Percentiles rank a stretch among this genome's conserved stretches.
Conservation (phyloP, 2,797 vertebrate genomes). For the Lophura swinhoii region DNA sequence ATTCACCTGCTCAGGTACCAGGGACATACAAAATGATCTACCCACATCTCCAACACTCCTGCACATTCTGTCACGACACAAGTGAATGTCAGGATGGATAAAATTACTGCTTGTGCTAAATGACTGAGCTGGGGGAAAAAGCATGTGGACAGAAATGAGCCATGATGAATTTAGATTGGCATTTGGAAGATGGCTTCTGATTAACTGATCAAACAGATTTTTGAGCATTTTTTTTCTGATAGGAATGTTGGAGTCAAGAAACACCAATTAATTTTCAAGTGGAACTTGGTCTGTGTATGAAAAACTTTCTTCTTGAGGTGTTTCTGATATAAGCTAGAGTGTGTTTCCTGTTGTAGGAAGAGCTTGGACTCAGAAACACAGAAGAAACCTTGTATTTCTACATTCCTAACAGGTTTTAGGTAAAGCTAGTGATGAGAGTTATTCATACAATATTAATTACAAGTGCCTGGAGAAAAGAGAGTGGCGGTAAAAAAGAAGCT, state of each 20-base stretch:
- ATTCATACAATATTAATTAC: neutral
- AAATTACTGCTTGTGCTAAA: neutral
- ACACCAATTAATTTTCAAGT: neutral
- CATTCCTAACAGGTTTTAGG: neutral
- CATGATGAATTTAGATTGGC: neutral
- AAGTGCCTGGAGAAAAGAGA: neutral
- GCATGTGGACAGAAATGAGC: neutral
- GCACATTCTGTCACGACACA: neutral
- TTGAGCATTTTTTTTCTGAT: neutral
- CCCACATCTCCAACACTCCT: neutral
- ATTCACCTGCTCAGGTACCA: fast-evolving
- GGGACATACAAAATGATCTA: neutral
- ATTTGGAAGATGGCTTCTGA: neutral
- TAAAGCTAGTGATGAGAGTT: neutral
- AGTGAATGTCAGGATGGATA: neutral
- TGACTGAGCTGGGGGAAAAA: neutral
- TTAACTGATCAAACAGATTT: neutral
- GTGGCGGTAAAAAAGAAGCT: neutral
- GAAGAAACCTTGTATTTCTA: neutral
- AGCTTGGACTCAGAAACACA: neutral
- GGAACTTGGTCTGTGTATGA: neutral
- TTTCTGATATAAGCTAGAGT: neutral
- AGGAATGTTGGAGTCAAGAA: neutral
- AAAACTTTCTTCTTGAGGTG: constrained; percentile 1
- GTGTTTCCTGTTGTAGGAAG: neutral